phyloP scores from a whole-genome alignment of 2,888 invertebrate genomes.

The Drosophila nr. perissopoda region DNA sequence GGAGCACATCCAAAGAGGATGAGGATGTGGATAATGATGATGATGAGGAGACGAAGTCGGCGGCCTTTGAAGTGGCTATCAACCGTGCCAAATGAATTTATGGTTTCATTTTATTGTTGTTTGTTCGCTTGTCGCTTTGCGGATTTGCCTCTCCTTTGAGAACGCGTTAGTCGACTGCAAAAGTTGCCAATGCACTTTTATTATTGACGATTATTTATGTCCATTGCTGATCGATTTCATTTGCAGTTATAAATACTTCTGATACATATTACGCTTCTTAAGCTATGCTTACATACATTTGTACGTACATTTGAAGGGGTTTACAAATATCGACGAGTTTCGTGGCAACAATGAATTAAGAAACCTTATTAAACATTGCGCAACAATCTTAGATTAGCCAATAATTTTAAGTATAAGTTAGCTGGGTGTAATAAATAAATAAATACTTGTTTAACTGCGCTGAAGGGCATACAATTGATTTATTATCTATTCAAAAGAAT shows the following conservation, averaged over 20 bases:
- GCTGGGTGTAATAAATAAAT: not conserved
- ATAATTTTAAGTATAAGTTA: not conserved
- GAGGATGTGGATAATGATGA: not conserved
- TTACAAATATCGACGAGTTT: not conserved
- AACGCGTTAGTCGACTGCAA: conserved; percentile 20
- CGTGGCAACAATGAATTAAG: not conserved
- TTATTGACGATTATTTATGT: conserved; percentile 38
- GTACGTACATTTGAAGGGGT: not conserved
- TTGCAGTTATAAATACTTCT: conserved; percentile 28
- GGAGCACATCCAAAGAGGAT: not conserved
- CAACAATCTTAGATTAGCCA: no score
- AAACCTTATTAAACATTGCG: not conserved
- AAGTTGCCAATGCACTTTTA: conserved; percentile 31
- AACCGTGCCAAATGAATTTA: conserved; percentile 72
- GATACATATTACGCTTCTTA: not conserved
- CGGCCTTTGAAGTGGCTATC: conserved; percentile 67
- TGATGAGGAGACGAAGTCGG: not conserved
- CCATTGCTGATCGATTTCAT: conserved; percentile 35
- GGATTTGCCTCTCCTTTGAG: conserved; percentile 56
- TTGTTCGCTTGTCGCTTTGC: conserved; percentile 36
- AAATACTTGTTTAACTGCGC: not conserved
- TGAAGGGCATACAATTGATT: not conserved
- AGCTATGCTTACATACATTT: not conserved
- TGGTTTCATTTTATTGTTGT: conserved; percentile 69
- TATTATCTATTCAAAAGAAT: not conserved